Evolutionary conservation across 2,113 vertebrate genomes (phyloP).

Genomic region (Sula dactylatra): DNA sequence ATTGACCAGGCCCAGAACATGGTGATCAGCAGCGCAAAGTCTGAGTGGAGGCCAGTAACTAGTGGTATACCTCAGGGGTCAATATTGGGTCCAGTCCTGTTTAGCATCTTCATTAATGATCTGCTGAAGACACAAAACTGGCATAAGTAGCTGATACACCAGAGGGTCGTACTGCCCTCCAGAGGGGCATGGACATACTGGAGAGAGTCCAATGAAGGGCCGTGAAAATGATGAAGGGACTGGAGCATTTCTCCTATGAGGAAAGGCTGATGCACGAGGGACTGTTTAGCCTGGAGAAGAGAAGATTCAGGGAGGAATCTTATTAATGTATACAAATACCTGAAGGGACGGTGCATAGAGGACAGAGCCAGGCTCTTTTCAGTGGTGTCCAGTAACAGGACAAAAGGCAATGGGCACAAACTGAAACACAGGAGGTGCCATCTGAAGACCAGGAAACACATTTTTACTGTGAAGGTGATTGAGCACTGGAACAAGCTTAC

Average conservation of each 20-base stretch:
- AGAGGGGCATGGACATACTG: too few relatives aligned
- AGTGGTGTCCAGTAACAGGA: not conserved
- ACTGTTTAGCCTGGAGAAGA: not conserved
- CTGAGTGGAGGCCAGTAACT: not conserved
- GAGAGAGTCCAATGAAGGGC: not conserved
- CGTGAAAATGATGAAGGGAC: not conserved
- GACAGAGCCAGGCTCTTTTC: not conserved
- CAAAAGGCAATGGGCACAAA: not conserved
- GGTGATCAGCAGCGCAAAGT: not conserved
- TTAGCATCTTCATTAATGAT: not conserved
- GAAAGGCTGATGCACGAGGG: not conserved
- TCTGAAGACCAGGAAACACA: not conserved
- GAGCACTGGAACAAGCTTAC: not conserved
- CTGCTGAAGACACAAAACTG: not conserved
- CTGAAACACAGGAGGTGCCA: not conserved
- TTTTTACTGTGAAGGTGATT: not conserved
- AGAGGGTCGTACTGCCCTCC: not conserved
- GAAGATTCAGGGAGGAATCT: not conserved
- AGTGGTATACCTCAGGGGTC: not conserved
- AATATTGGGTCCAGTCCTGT: not conserved
- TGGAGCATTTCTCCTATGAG: not conserved
- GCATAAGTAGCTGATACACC: not conserved
- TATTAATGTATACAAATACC: not conserved
- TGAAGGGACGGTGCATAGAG: not conserved
- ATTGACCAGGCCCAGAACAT: not conserved